These are phyloP conservation scores for Oncorhynchus tshawytscha DNA, from an alignment of 2,113 vertebrate genomes.

Conservation along the genomic window DNA sequence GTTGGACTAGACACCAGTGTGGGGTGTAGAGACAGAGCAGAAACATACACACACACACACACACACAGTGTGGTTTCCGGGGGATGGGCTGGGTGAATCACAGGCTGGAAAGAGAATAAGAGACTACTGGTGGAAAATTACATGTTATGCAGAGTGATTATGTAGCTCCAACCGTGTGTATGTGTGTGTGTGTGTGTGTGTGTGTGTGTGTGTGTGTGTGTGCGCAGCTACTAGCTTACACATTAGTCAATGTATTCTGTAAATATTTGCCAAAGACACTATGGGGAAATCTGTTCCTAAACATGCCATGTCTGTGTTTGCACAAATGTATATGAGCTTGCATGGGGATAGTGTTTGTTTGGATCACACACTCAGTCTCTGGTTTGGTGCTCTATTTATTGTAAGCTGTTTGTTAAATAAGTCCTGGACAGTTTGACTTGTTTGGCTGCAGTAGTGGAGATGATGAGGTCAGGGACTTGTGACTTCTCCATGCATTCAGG, in stretches of 20 bases:
- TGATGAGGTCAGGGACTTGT: background rate
- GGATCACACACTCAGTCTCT: too few relatives aligned
- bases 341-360: too few relatives aligned
- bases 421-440: background rate
- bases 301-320: too few relatives aligned
- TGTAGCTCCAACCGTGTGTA: too few relatives aligned
- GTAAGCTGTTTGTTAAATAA: background rate
- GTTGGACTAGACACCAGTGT: background rate
- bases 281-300: too few relatives aligned
- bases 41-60: background rate
- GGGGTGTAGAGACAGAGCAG: background rate
- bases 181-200: too few relatives aligned
- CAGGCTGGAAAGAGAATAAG: background rate
- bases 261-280: too few relatives aligned
- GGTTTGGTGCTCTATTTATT: background rate
- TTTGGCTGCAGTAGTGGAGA: background rate
- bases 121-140: background rate
- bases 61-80: background rate
- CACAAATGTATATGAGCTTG: too few relatives aligned
- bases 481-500: background rate
- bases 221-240: too few relatives aligned
- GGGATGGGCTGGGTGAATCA: background rate
- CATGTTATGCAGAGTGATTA: too few relatives aligned
- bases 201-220: too few relatives aligned
- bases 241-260: too few relatives aligned